phyloP scores from a whole-genome alignment of 1,140 invertebrate species.

The Achatina immaculata region DNA sequence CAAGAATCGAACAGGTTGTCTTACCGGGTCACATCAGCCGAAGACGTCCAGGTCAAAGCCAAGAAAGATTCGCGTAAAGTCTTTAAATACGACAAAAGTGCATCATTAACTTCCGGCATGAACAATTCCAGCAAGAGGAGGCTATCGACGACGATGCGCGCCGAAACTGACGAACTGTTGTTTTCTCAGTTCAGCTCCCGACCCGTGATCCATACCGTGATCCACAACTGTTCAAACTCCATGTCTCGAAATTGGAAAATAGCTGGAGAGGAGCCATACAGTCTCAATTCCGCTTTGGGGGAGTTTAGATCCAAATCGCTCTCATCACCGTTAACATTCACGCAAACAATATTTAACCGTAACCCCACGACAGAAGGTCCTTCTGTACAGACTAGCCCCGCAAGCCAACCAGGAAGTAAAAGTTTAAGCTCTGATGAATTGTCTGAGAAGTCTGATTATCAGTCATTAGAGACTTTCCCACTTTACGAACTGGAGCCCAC shows the following conservation, averaged over 20 bases:
- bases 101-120: background rate
- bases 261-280: background rate
- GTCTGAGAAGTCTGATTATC: too few species aligned
- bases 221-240: background rate
- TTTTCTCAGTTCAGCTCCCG: background rate
- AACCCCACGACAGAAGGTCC: too few species aligned
- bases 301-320: background rate
- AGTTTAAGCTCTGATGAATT: too few species aligned
- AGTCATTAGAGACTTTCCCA: too few species aligned
- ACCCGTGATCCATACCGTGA: background rate
- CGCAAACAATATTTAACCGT: too few species aligned
- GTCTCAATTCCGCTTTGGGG: background rate
- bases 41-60: background rate
- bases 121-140: background rate
- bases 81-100: background rate
- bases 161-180: background rate
- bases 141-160: background rate
- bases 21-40: background rate
- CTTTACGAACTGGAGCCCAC: too few species aligned
- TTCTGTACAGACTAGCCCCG: too few species aligned
- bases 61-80: background rate
- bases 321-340: too few species aligned
- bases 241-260: background rate
- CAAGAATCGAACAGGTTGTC: background rate
- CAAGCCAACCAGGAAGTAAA: too few species aligned